Conservation (phyloP, 2,113 vertebrate species). For the Pseudopipra pipra region DNA sequence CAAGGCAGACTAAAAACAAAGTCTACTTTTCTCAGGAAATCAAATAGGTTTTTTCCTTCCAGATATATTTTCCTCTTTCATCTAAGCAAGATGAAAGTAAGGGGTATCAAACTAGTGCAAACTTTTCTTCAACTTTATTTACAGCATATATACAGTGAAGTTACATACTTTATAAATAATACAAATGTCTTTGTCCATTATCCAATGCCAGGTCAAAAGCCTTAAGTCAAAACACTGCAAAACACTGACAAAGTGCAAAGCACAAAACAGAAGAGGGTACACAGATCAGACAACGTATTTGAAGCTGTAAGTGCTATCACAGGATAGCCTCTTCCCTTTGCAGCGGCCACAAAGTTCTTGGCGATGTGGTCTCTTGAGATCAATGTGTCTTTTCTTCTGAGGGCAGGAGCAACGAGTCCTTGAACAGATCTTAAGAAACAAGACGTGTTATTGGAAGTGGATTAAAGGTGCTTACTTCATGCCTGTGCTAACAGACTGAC, state of each 20-base stretch:
- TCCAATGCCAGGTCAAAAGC: constrained; percentile 72
- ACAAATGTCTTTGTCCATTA: constrained; percentile 63
- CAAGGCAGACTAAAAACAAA: background rate
- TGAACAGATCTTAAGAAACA: constrained; percentile 79
- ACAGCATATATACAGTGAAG: constrained; percentile 9
- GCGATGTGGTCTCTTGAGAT: constrained; percentile 88
- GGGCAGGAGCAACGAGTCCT: constrained; percentile 87
- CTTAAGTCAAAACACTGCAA: constrained; percentile 52
- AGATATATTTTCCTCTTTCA: background rate
- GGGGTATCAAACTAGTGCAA: background rate
- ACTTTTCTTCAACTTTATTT: constrained; percentile 53
- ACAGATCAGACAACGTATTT: constrained; percentile 85
- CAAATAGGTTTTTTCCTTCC: background rate
- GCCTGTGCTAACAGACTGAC: background rate
- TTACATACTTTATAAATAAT: constrained; percentile 38
- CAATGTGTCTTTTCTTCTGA: constrained; percentile 89
- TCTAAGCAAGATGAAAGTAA: background rate
- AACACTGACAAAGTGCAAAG: background rate
- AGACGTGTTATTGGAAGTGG: background rate
- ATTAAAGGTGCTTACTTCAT: background rate
- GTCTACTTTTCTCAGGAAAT: background rate
- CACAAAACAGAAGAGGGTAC: background rate
- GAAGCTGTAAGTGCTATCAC: constrained; percentile 90
- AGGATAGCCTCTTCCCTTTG: constrained; percentile 88
- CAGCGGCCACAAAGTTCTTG: constrained; percentile 94